These are phyloP conservation scores for Ceyx margarethae DNA, from an alignment of 2,113 vertebrate genomes.

Conservation along the genomic window DNA sequence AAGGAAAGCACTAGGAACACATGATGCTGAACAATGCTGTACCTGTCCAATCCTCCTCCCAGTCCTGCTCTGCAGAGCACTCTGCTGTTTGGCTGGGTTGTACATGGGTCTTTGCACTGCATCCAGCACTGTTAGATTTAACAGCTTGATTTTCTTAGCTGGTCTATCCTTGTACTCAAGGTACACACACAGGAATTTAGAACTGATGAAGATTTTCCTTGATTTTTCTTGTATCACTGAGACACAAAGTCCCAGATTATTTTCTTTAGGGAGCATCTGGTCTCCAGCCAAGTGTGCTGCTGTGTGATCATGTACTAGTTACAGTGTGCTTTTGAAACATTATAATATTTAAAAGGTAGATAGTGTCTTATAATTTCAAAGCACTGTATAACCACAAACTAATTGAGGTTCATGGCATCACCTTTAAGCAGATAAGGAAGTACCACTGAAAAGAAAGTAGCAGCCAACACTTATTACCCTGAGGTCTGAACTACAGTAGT, in stretches of 20 bases:
- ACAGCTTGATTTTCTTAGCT: not conserved
- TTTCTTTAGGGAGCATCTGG: not conserved
- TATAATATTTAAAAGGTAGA: not conserved
- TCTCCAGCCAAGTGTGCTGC: not conserved
- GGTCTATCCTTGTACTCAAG: not conserved
- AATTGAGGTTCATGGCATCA: not conserved
- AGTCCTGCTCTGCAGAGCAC: not conserved
- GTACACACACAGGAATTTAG: not conserved
- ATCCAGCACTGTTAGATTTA: not conserved
- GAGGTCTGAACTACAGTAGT: not conserved
- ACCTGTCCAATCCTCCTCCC: not conserved
- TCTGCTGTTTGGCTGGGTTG: not conserved
- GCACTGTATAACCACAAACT: not conserved
- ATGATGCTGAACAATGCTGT: not conserved
- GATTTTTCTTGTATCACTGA: not conserved
- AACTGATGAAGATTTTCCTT: not conserved
- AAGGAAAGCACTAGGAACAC: not conserved
- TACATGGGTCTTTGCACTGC: not conserved
- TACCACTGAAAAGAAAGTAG: not conserved
- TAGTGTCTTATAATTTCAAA: not conserved
- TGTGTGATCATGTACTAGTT: not conserved
- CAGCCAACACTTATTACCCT: not conserved
- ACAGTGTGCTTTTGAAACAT: not conserved
- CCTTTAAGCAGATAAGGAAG: conserved; percentile 13
- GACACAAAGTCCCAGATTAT: accelerated